Conservation (phyloP, 2,113 vertebrate species). For the Heterotilapia buettikoferi region DNA sequence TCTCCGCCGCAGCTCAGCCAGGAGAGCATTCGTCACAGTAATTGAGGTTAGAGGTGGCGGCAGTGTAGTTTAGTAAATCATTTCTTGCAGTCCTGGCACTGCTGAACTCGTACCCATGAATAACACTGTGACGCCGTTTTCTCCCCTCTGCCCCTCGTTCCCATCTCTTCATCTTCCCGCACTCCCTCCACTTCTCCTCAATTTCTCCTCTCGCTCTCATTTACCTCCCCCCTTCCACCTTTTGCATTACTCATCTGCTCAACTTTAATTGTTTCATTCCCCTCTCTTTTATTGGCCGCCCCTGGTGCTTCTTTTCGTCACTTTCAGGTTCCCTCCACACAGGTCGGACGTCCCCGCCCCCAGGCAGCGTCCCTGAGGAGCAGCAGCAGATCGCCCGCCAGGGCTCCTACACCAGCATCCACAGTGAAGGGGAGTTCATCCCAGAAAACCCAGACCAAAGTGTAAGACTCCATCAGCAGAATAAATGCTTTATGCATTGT, state of each 20-base stretch:
- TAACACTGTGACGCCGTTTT: conserved; percentile 1
- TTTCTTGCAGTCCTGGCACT: conserved; percentile 2
- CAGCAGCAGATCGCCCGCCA: conserved; percentile 91
- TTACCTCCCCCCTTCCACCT: not conserved
- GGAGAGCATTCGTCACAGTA: conserved; percentile 48
- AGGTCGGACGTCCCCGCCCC: conserved; percentile 83
- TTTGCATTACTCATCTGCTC: not conserved
- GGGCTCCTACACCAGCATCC: conserved; percentile 89
- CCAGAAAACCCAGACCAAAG: conserved; percentile 81
- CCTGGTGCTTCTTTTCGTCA: not conserved
- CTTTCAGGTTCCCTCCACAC: conserved; percentile 84
- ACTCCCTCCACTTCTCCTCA: not conserved
- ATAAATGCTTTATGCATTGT: not conserved
- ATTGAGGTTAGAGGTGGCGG: conserved; percentile 52
- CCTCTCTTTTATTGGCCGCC: not conserved
- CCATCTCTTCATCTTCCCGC: conserved; percentile 1
- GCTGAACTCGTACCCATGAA: conserved; percentile 36
- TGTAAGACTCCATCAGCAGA: conserved; percentile 55
- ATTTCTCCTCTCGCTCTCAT: not conserved
- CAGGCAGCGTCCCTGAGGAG: conserved; percentile 85
- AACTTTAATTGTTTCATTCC: not conserved
- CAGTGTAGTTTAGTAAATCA: conserved; percentile 39
- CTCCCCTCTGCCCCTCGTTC: not conserved
- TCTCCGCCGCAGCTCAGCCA: conserved; percentile 8
- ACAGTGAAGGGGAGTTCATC: conserved; percentile 91